These are phyloP conservation scores for Melinaea menophilus DNA, from an alignment of 2,888 invertebrate genomes.

Conservation along the genomic window DNA sequence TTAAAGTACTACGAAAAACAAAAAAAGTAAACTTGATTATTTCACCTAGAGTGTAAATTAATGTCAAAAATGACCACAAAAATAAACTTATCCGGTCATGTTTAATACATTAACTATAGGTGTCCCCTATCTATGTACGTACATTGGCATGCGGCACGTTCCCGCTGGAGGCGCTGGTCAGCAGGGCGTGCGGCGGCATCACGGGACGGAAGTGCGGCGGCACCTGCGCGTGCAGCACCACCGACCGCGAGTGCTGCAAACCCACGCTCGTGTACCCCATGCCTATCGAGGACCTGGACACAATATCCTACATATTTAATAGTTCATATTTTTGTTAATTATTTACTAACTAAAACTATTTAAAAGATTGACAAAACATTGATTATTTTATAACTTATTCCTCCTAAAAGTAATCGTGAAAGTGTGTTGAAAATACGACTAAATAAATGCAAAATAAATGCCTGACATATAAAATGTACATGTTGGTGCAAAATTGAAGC, in stretches of 20 bases:
- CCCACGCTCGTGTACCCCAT: conserved; percentile 66
- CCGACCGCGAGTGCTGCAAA: conserved; percentile 84
- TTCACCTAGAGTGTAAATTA: not conserved
- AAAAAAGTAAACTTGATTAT: too few species aligned
- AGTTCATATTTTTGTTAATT: not conserved
- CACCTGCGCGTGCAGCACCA: conserved; percentile 82
- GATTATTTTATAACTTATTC: too few species aligned
- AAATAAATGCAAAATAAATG: too few species aligned
- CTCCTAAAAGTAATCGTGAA: too few species aligned
- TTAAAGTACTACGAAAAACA: not conserved
- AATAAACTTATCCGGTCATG: not conserved
- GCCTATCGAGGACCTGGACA: conserved; percentile 68
- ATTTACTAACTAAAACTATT: too few species aligned
- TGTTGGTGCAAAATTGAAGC: too few species aligned
- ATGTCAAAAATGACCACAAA: not conserved
- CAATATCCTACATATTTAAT: conserved; percentile 12
- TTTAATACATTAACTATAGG: too few species aligned
- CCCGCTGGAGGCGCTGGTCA: conserved; percentile 80
- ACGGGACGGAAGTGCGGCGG: conserved; percentile 73
- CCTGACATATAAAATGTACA: too few species aligned
- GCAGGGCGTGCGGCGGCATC: conserved; percentile 65
- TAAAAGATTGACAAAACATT: too few species aligned
- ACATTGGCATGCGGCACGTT: conserved; percentile 78
- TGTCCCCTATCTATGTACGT: conserved; percentile 4
- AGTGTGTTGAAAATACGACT: too few species aligned